These are phyloP conservation scores for Muraenolepis orangiensis DNA, from an alignment of 2,797 vertebrate species.

Conservation along the genomic window DNA sequence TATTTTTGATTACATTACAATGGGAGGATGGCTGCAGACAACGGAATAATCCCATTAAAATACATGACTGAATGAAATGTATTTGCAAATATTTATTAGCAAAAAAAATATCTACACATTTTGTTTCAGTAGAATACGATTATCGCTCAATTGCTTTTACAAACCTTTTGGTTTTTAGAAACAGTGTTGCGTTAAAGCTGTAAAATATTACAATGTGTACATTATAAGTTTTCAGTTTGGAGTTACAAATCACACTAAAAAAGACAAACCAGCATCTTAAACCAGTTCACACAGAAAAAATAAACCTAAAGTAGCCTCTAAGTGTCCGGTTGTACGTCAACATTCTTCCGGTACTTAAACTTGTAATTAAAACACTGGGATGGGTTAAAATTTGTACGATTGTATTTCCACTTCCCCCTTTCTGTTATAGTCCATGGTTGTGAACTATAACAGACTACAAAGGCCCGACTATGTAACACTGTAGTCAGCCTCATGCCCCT, in stretches of 20 bases:
- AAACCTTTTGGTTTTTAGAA: constrained; percentile 76
- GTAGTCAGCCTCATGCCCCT: background rate
- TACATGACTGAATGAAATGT: background rate
- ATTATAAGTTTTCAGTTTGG: constrained; percentile 37
- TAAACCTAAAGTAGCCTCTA: constrained; percentile 4
- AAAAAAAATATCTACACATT: constrained; percentile 72
- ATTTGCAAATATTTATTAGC: constrained; percentile 83
- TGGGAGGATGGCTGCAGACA: constrained; percentile 29
- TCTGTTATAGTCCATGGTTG: background rate
- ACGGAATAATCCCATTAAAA: background rate
- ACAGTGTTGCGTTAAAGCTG: constrained; percentile 73
- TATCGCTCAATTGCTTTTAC: constrained; percentile 77
- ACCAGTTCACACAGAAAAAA: constrained; percentile 12
- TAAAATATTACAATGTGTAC: constrained; percentile 74
- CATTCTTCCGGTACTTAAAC: constrained; percentile 23
- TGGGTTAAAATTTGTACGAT: background rate
- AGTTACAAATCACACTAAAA: constrained; percentile 33
- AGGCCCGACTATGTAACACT: too few species aligned
- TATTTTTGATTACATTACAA: constrained; percentile 35
- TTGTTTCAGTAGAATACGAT: constrained; percentile 73
- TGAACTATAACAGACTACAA: background rate
- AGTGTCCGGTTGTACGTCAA: constrained; percentile 15
- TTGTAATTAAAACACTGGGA: constrained; percentile 1
- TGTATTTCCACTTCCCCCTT: background rate
- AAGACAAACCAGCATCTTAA: constrained; percentile 31